phyloP scores from a whole-genome alignment of 2,888 invertebrate genomes.

The Blastobasis adustella region DNA sequence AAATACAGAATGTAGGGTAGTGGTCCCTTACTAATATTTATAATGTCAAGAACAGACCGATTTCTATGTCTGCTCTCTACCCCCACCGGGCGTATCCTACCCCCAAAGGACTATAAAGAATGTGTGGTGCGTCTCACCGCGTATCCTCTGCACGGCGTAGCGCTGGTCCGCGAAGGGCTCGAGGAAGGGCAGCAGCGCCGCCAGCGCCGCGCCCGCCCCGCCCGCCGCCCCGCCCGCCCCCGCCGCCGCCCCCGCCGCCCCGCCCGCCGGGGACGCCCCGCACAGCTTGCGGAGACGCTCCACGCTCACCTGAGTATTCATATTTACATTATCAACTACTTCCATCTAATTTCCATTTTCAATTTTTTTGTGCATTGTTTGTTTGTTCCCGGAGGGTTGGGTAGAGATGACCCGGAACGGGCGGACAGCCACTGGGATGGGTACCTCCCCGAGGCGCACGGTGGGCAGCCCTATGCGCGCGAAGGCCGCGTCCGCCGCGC shows the following conservation, averaged over 20 bases:
- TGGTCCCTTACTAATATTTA: too few relatives aligned
- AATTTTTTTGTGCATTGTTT: too few relatives aligned
- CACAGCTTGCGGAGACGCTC: slow-evolving; percentile 80
- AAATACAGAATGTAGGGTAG: too few relatives aligned
- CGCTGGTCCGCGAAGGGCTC: slow-evolving; percentile 89
- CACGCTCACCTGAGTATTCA: slow-evolving; percentile 69
- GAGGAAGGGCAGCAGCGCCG: slow-evolving; percentile 84
- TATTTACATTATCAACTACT: too few relatives aligned
- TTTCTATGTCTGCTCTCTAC: too few relatives aligned
- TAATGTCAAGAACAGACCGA: too few relatives aligned
- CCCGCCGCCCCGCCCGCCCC: slow-evolving; percentile 35
- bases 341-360: too few relatives aligned
- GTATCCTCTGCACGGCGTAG: slow-evolving; percentile 86
- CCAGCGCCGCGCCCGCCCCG: slow-evolving; percentile 57
- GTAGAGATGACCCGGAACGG: too few relatives aligned
- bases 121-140: slow-evolving; percentile 42
- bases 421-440: background rate
- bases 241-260: slow-evolving; percentile 43
- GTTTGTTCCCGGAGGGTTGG: too few relatives aligned
- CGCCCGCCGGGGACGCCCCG: slow-evolving; percentile 33
- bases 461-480: slow-evolving; percentile 80
- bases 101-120: too few relatives aligned
- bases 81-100: too few relatives aligned
- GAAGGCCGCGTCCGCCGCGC: slow-evolving; percentile 80
- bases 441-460: slow-evolving; percentile 74